Percentiles rank a stretch among this genome's conserved stretches.
phyloP scores from a whole-genome alignment of 2,888 invertebrate genomes.

The Eretmocerus hayati region DNA sequence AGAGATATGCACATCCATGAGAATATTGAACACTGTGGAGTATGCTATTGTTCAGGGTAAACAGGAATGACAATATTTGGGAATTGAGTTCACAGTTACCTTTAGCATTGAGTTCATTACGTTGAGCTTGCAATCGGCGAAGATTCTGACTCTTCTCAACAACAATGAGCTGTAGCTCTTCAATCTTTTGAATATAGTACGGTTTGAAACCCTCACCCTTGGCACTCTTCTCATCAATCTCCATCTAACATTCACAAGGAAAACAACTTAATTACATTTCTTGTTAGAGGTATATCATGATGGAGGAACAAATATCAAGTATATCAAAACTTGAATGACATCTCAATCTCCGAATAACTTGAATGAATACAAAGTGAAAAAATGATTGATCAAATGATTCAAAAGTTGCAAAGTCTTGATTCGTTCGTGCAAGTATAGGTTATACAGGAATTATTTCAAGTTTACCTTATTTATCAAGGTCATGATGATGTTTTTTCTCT shows the following conservation, averaged over 20 bases:
- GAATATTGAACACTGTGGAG: too few relatives aligned
- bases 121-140: conserved; percentile 91
- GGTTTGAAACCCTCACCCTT: conserved; percentile 88
- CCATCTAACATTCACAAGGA: conserved; percentile 54
- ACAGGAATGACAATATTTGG: too few relatives aligned
- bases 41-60: too few relatives aligned
- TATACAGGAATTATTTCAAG: neutral
- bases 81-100: too few relatives aligned
- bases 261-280: conserved; percentile 7
- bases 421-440: too few relatives aligned
- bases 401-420: too few relatives aligned
- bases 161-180: conserved; percentile 90
- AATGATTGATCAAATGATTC: too few relatives aligned
- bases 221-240: conserved; percentile 57
- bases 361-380: too few relatives aligned
- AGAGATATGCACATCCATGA: too few relatives aligned
- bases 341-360: too few relatives aligned
- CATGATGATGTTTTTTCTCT: conserved; percentile 29
- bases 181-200: conserved; percentile 96
- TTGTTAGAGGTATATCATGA: conserved; percentile 6
- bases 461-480: conserved; percentile 41
- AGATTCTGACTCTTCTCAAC: conserved; percentile 98
- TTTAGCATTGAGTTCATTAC: conserved; percentile 98
- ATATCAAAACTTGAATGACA: too few relatives aligned
- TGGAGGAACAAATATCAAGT: too few relatives aligned